phyloP scores from a whole-genome alignment of 2,797 vertebrate species.

The Sphaeramia orbicularis region DNA sequence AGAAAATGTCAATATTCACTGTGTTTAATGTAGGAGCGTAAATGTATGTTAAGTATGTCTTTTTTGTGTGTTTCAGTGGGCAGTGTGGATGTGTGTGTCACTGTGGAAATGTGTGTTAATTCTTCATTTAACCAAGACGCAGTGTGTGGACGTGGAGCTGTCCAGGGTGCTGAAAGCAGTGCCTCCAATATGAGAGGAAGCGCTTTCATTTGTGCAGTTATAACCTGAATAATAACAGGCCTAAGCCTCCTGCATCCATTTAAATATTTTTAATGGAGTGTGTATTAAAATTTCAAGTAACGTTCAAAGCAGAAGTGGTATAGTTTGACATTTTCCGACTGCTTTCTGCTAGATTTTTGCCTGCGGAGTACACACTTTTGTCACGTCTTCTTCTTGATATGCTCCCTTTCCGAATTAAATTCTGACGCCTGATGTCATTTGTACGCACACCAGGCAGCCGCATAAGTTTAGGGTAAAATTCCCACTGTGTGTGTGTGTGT shows the following conservation, averaged over 20 bases:
- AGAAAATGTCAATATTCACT: too few species aligned
- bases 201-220: background rate
- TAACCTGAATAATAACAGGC: background rate
- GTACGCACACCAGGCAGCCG: background rate
- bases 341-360: background rate
- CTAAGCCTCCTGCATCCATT: background rate
- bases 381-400: too few species aligned
- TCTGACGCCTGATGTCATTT: background rate
- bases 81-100: background rate
- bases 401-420: background rate
- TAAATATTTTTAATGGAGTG: background rate
- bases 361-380: background rate
- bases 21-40: too few species aligned
- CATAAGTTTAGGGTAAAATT: background rate
- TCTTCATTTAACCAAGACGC: background rate
- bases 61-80: background rate
- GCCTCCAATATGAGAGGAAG: background rate
- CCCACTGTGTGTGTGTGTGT: background rate
- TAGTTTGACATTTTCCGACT: background rate
- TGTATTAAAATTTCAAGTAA: background rate
- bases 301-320: background rate
- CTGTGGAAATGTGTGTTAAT: background rate
- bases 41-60: too few species aligned
- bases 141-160: conserved; percentile 34
- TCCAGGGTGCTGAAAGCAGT: conserved; percentile 50